Evolutionary conservation across 2,797 vertebrate species (phyloP), one percentile per base, ranked within the genome.

Genomic region (Apodemus agrarius): DNA sequence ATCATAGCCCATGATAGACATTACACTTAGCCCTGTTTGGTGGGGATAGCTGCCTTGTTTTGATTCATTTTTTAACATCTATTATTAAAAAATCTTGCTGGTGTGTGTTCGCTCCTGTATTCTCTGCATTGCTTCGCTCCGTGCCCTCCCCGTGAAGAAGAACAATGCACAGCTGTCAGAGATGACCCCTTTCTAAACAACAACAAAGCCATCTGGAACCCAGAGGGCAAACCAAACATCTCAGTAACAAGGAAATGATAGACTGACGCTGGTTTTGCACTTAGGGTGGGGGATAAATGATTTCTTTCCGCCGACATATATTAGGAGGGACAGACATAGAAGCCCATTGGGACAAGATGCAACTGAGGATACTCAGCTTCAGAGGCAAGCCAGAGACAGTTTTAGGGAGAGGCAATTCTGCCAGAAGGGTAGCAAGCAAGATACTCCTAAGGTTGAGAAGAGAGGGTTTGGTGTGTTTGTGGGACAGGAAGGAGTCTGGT

Each of bases 1-100:
- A 98, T 98, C 98, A 98, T 97, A 94, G 98, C 95, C 98, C 98
- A 98, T 98, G 98, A 98, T 97, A 98, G 96, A 97, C 98, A 94
- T 97, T 98, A 97, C 96, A 97, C 93, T 98, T 97, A 97, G 90
- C 96, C 96, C 93, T 10, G 0, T 98, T 98, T 95, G 2, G 46
- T 93, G 98, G 98, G 96, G 92, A 89, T 89, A 86, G 97, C 97
- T 98, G 96, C 96, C 97, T 97, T 98, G 95, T 98, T 98, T 96
- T 91, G 95, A 93, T 93, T 98, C 95, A 61, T 63, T 96, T 98
- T 98, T 98, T 98, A 98, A 92, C 94, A 97, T 98, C 97, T 98
- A 97, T 98, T 98, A 98, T 98, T 98, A 96, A 97, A 97, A 95
- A 95, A 83, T 88, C 93, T 90, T 96, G 87, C 69, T 96, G 87